Base-by-base conservation (phyloP, 92 coral and sea anemone genomes). In the Porites rus region DNA sequence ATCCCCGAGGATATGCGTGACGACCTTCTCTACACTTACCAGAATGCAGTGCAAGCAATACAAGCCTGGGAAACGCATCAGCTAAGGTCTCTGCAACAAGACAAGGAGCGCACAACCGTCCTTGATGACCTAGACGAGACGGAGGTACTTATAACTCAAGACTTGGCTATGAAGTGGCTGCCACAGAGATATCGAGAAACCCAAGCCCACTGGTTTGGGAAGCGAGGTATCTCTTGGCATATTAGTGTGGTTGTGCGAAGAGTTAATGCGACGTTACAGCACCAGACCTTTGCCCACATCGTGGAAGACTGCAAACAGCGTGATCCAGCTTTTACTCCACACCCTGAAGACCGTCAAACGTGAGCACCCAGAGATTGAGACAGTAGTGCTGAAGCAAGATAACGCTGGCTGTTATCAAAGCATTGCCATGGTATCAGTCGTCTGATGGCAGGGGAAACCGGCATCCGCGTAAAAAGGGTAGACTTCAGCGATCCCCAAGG, bases 391-490 rank as follows among this genome's bases (percentile, higher is more conserved):
- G 61, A 75, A 51, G 79, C 85, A 78, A 56, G 90, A 78, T 74
- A 86, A 86, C 85, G 79, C 90, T 31, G 90, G 90, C 58, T 86
- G 90, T 81, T 86, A 86, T 80, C 90, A 86, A 68, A 86, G 90
- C 77, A 86, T 75, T 38, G 72, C 74, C 18, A 86, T 62, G 60
- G 25, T 86, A 69, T 52, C 83, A 65, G 71, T 61, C 54, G 65
- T 21, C 78, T 63, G 79, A 66, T 78, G 71, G 83, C 69, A 51
- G 80, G 63, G 52, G 68, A 77, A 69, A 25, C 83, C 53, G 90
- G 84, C 25, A 74, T 86, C 76, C 77, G 76, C 66, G 51, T 82
- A 67, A 52, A 63, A n/a, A 72, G 86, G 8, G 54, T 51, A 53
- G 78, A 82, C 79, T 82, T 82, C 52, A 69, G 77, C 19, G 78